phyloP scores from a whole-genome alignment of 2,888 invertebrate species.

The Gisinianus flammeolus region DNA sequence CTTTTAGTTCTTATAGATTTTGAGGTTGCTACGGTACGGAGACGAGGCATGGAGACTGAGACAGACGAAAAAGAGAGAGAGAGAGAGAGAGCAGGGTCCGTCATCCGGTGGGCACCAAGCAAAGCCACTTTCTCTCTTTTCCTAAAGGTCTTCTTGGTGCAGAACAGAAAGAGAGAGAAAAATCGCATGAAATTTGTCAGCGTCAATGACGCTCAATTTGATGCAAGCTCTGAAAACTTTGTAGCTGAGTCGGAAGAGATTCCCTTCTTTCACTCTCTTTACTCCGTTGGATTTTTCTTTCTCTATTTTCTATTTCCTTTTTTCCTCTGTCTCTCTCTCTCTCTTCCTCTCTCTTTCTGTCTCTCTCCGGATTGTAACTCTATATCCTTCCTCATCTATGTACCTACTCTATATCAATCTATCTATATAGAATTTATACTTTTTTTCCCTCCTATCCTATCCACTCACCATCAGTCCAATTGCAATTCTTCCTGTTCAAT shows the following conservation, averaged over 20 bases:
- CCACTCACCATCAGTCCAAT: neutral
- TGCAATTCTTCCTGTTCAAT: conserved; percentile 13
- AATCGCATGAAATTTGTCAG: conserved; percentile 59
- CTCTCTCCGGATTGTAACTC: neutral
- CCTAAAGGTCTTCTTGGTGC: neutral
- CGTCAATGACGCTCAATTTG: conserved; percentile 58
- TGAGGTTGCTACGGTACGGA: neutral
- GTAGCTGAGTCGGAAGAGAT: conserved; percentile 28
- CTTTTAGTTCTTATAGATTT: neutral
- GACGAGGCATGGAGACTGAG: neutral
- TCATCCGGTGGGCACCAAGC: neutral
- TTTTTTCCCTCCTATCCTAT: neutral
- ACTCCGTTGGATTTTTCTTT: neutral
- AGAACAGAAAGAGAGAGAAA: conserved; percentile 49
- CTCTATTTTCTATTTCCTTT: conserved; percentile 4
- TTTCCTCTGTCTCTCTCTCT: neutral
- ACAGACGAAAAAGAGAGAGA: neutral
- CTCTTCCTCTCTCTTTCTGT: neutral
- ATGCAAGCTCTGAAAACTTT: conserved; percentile 48
- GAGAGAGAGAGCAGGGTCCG: neutral
- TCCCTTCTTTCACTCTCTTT: conserved; percentile 10
- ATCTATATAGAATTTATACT: neutral
- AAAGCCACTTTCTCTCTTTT: neutral
- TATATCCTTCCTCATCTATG: neutral
- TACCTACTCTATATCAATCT: neutral